Percentiles rank a stretch among this genome's conserved stretches.
These are phyloP conservation scores for Littorina saxatilis DNA, from an alignment of 1,140 invertebrate genomes.

Conservation along the genomic window DNA sequence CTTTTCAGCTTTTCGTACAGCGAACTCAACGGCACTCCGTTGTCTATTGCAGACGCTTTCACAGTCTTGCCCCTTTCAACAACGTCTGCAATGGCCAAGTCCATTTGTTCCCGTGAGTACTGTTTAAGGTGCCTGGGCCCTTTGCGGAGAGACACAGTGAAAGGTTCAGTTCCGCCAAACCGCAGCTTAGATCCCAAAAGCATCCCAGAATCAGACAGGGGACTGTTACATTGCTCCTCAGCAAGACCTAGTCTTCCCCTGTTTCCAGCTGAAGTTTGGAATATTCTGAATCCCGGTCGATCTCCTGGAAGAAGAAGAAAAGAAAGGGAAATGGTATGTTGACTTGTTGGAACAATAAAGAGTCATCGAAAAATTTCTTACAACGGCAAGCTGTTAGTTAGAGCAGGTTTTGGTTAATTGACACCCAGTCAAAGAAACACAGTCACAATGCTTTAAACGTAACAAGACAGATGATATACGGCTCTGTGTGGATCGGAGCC, in stretches of 20 bases:
- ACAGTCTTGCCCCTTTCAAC: not conserved
- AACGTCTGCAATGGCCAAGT: not conserved
- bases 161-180: not conserved
- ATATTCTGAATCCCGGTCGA: not conserved
- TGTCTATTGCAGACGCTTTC: not conserved
- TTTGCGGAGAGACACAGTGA: not conserved
- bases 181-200: not conserved
- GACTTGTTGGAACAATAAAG: no score
- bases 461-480: no score
- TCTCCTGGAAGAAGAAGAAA: conserved; percentile 5
- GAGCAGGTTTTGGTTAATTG: no score
- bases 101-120: conserved; percentile 3
- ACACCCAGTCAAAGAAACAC: no score
- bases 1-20: conserved; percentile 15
- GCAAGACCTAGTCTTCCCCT: no score
- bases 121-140: not conserved
- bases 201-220: not conserved
- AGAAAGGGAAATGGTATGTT: no score
- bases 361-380: no score
- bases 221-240: no score
- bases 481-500: no score
- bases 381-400: no score
- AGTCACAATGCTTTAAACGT: no score
- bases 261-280: not conserved
- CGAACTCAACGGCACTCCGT: conserved; percentile 7